phyloP scores from a whole-genome alignment of 2,888 invertebrate genomes.

The Patella depressa region DNA sequence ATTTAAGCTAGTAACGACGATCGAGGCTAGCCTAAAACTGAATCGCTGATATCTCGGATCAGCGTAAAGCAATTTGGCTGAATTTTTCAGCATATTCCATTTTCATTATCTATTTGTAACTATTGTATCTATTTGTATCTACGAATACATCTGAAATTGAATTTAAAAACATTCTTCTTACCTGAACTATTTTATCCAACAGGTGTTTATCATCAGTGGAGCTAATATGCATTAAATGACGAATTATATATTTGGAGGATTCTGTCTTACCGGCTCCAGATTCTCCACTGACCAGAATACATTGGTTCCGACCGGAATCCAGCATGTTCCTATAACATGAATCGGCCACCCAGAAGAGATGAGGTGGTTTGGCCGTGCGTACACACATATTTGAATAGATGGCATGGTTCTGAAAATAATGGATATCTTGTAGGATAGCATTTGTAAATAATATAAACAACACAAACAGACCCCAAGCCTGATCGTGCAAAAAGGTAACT shows the following conservation, averaged over 20 bases:
- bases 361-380: slow-evolving; percentile 45
- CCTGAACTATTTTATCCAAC: slow-evolving; percentile 64
- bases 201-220: slow-evolving; percentile 51
- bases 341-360: slow-evolving; percentile 56
- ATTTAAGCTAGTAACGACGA: no score
- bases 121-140: no score
- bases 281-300: slow-evolving; percentile 64
- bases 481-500: no score
- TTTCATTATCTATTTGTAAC: no score
- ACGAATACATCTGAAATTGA: no score
- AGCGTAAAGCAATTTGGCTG: no score
- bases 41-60: no score
- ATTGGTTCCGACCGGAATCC: slow-evolving; percentile 52
- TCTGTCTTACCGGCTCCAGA: slow-evolving; percentile 67
- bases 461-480: no score
- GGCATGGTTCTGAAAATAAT: slow-evolving; percentile 45
- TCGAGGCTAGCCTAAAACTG: no score
- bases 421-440: no score
- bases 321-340: slow-evolving; percentile 46
- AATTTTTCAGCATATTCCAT: no score
- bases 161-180: slow-evolving; percentile 27
- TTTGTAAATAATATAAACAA: no score
- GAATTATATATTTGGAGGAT: slow-evolving; percentile 62
- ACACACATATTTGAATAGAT: slow-evolving; percentile 42
- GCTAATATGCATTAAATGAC: slow-evolving; percentile 60